These are phyloP conservation scores for Camelus dromedarius DNA, from an alignment of 2,113 vertebrate species.

Conservation along the genomic window DNA sequence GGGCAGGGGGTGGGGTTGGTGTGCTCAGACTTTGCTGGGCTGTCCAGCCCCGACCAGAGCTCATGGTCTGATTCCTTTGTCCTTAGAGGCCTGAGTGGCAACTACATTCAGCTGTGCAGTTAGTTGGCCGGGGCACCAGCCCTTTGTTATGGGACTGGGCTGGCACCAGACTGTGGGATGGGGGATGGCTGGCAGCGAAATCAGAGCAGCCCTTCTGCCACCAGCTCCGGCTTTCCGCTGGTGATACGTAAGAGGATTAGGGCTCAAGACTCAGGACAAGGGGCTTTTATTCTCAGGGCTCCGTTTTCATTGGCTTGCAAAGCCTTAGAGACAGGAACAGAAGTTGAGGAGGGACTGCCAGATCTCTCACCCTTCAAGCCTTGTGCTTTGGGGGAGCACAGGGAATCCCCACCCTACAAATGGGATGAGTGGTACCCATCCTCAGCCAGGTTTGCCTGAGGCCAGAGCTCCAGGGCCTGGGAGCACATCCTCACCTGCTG, in stretches of 20 bases:
- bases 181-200: conserved; percentile 67
- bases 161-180: conserved; percentile 68
- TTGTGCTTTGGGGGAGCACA: background rate
- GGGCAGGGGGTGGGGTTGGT: too few relatives aligned
- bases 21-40: background rate
- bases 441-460: background rate
- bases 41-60: background rate
- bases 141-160: conserved; percentile 58
- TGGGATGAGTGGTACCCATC: background rate
- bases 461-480: background rate
- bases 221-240: conserved; percentile 8
- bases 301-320: conserved; percentile 14
- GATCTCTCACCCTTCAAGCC: background rate
- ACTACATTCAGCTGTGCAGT: conserved; percentile 52
- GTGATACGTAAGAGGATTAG: conserved; percentile 75
- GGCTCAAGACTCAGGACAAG: conserved; percentile 81
- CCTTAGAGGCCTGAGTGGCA: rapidly evolving
- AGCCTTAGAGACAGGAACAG: conserved; percentile 44
- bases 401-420: background rate
- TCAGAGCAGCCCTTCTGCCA: conserved; percentile 25
- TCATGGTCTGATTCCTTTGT: background rate
- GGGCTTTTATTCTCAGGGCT: conserved; percentile 82
- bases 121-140: background rate
- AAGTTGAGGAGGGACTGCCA: background rate
- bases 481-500: background rate